Base-by-base conservation (phyloP, 2,888 invertebrate genomes). In the Lottia scabra region DNA sequence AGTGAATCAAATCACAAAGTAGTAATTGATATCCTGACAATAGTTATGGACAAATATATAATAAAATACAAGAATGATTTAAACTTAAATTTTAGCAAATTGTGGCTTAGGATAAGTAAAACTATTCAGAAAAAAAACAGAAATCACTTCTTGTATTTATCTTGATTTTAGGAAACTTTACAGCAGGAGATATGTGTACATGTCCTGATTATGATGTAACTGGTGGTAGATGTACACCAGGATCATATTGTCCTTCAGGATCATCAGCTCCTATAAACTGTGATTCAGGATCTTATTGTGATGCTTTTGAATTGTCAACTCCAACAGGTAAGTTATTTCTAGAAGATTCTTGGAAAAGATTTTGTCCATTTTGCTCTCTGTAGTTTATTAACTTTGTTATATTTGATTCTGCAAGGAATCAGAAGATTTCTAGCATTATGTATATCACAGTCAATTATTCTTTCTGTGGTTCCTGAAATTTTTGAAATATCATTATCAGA, bases 171-270 rank as follows among this genome's bases (percentile, higher is more conserved):
- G 87, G 87, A 62, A 87, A 87, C 79, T 87, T 78, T 79, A 84
- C 81, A 44, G 70, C 68, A 46, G 82, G 85, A 23, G 86, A 87
- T 71, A 75, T 85, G 71, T 88, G 88, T 77, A 79, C 81, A 43
- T 88, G 88, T 68, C 81, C 83, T 38, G 86, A 78, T 16, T 77
- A 78, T 68, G 85, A 86, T 75, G 84, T 80, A 75, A 87, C 87
- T 0, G 88, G 88, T 46, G 87, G 87, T 0, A 77, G 78, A 63
- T 88, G 88, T 76, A 82, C 83, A 76, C 87, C 87, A 10, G 87
- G 88, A 0, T 75, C 83, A 10, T 88, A 85, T 78, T 88, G 88
- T 70, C 88, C 88, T 0, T 64, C 73, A 27, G 86, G 86, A 2
- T 86, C 87, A 43, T 69, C 80, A 5, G 81, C 81, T 1, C 85